phyloP scores from a whole-genome alignment of 2,888 invertebrate species.

The Caenorhabditis sulstoni region DNA sequence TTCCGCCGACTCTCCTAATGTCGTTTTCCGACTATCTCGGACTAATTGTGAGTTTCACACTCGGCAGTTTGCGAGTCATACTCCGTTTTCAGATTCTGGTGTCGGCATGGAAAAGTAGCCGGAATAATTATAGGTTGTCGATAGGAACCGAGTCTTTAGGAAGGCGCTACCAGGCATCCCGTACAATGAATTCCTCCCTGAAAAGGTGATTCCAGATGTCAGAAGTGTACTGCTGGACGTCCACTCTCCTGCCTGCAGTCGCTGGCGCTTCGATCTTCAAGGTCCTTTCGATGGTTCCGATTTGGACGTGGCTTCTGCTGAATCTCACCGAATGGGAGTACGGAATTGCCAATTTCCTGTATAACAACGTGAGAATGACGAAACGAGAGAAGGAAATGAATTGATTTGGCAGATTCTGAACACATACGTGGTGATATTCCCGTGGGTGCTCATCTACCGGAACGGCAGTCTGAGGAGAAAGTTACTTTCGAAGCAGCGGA shows the following conservation, averaged over 20 bases:
- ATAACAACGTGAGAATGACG: slow-evolving; percentile 42
- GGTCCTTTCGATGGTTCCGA: slow-evolving; percentile 40
- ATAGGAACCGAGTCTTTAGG: slow-evolving; percentile 20
- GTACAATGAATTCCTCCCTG: not conserved
- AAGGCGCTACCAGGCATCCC: slow-evolving; percentile 32
- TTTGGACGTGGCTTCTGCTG: slow-evolving; percentile 50
- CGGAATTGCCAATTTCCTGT: slow-evolving; percentile 50
- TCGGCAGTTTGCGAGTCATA: not conserved
- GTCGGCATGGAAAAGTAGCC: slow-evolving; percentile 36
- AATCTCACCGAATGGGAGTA: slow-evolving; percentile 47
- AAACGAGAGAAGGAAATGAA: not conserved
- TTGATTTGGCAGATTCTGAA: slow-evolving; percentile 44
- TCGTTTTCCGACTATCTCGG: slow-evolving; percentile 39
- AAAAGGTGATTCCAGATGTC: slow-evolving; percentile 44
- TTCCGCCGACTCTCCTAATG: slow-evolving; percentile 31
- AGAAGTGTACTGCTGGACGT: slow-evolving; percentile 46
- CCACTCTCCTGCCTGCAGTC: slow-evolving; percentile 43
- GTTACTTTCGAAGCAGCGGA: slow-evolving; percentile 17
- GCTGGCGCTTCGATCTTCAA: slow-evolving; percentile 37
- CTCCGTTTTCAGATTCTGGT: slow-evolving; percentile 36
- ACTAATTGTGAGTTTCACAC: slow-evolving; percentile 43
- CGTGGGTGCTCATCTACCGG: slow-evolving; percentile 38
- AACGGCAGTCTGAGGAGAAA: slow-evolving; percentile 29
- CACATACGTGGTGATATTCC: slow-evolving; percentile 37
- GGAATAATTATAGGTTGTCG: slow-evolving; percentile 26